A percentile compares a stretch with the other conserved stretches of the same genome.
Conservation (phyloP, 1,140 invertebrate genomes). For the Drosophila fuyamai region DNA sequence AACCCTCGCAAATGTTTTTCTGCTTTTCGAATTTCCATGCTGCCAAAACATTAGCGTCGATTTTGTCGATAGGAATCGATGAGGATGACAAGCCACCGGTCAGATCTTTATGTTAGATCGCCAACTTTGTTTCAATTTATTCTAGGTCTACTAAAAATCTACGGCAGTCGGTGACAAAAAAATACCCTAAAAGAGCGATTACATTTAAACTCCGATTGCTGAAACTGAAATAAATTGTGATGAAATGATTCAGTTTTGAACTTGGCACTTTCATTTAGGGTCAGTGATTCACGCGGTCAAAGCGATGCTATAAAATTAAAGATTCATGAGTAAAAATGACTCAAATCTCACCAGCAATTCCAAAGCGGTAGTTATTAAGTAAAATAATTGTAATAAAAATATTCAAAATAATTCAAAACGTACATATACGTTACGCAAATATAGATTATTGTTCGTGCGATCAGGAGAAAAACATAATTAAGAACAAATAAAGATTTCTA, state of each 20-base stretch:
- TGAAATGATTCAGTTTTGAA: conserved; percentile 7
- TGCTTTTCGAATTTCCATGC: conserved; percentile 2
- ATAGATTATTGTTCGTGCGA: too few relatives aligned
- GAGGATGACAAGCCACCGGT: conserved; percentile 1
- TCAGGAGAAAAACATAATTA: too few relatives aligned
- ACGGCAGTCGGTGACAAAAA: too few relatives aligned
- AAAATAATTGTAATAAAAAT: too few relatives aligned
- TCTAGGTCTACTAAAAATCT: too few relatives aligned
- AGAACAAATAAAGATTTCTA: too few relatives aligned
- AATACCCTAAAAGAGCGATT: too few relatives aligned
- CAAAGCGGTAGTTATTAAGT: too few relatives aligned
- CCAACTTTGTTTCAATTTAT: too few relatives aligned
- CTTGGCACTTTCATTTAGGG: background rate
- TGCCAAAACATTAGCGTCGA: conserved; percentile 2
- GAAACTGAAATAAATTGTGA: conserved; percentile 1
- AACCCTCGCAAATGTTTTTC: conserved; percentile 31
- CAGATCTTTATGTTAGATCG: background rate
- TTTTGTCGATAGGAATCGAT: conserved; percentile 13
- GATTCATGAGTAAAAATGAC: conserved; percentile 6
- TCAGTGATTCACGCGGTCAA: conserved; percentile 6
- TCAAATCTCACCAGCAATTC: background rate
- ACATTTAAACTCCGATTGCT: too few relatives aligned
- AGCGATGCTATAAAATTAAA: background rate
- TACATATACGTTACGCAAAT: too few relatives aligned
- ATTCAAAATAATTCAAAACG: too few relatives aligned